These are phyloP conservation scores for Cotesia chilonis DNA, from an alignment of 1,140 invertebrate species.

Conservation along the genomic window DNA sequence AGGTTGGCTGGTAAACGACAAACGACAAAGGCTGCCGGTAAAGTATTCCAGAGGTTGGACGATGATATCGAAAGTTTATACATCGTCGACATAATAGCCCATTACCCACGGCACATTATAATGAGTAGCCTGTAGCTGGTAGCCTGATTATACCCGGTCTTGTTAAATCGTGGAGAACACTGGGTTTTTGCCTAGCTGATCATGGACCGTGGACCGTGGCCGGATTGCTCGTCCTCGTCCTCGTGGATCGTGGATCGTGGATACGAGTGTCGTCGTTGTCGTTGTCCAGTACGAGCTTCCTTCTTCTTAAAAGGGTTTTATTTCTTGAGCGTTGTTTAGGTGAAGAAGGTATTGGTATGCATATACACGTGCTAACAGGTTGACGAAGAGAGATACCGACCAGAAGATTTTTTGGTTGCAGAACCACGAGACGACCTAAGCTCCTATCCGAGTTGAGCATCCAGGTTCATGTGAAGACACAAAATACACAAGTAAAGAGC, in stretches of 20 bases:
- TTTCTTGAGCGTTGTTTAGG: no score
- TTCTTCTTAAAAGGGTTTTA: no score
- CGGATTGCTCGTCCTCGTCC: neutral
- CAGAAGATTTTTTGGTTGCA: neutral
- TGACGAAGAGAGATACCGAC: constrained; percentile 21
- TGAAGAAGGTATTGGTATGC: no score
- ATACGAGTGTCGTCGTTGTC: no score
- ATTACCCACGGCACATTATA: constrained; percentile 38
- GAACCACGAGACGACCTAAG: constrained; percentile 1
- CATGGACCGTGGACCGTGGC: neutral
- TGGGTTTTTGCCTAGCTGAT: constrained; percentile 31
- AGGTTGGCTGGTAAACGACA: neutral
- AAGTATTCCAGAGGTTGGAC: neutral
- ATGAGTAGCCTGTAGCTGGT: constrained; percentile 22
- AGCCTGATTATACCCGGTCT: constrained; percentile 15
- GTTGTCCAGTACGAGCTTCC: neutral
- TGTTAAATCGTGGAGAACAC: constrained; percentile 37
- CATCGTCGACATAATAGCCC: constrained; percentile 35
- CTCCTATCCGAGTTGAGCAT: constrained; percentile 32
- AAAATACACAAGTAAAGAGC: neutral
- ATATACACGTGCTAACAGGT: neutral
- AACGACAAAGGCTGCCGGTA: neutral
- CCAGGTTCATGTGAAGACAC: constrained; percentile 31
- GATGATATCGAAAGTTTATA: constrained; percentile 41
- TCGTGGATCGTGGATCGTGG: neutral